phyloP scores from a whole-genome alignment of 1,140 invertebrate genomes.

The Bacillus rossius region DNA sequence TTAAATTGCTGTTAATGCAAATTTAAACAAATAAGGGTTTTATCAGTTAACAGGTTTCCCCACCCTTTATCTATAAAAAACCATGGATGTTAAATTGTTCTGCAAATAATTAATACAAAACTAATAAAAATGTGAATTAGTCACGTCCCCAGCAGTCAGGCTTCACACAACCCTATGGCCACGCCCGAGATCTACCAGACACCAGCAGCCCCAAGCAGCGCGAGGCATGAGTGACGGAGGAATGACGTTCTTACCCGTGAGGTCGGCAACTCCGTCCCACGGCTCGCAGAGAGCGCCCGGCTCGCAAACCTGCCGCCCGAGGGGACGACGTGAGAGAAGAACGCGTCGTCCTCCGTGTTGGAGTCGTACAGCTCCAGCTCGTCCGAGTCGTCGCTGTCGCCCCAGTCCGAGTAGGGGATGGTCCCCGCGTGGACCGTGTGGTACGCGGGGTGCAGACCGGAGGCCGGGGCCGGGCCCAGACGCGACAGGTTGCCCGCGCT shows the following conservation, averaged over 20 bases:
- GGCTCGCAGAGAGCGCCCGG: not conserved
- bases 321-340: conserved; percentile 8
- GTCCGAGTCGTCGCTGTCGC: not conserved
- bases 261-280: not conserved
- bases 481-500: conserved; percentile 8
- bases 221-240: not conserved
- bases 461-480: not conserved
- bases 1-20: too few species aligned
- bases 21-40: too few species aligned
- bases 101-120: too few species aligned
- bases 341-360: not conserved
- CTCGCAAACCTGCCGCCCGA: conserved; percentile 4
- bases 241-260: not conserved
- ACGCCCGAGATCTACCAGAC: too few species aligned
- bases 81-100: too few species aligned
- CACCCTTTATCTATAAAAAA: too few species aligned
- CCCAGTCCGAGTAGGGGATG: not conserved
- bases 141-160: too few species aligned
- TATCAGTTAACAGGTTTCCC: too few species aligned
- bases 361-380: not conserved
- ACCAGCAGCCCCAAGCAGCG: too few species aligned
- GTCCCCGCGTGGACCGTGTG: conserved; percentile 19
- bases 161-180: too few species aligned
- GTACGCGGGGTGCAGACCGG: conserved; percentile 1
- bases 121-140: too few species aligned